A percentile compares a stretch with the other conserved stretches of the same genome.
phyloP scores from a whole-genome alignment of 2,113 vertebrate genomes.

The Cynocephalus volans region DNA sequence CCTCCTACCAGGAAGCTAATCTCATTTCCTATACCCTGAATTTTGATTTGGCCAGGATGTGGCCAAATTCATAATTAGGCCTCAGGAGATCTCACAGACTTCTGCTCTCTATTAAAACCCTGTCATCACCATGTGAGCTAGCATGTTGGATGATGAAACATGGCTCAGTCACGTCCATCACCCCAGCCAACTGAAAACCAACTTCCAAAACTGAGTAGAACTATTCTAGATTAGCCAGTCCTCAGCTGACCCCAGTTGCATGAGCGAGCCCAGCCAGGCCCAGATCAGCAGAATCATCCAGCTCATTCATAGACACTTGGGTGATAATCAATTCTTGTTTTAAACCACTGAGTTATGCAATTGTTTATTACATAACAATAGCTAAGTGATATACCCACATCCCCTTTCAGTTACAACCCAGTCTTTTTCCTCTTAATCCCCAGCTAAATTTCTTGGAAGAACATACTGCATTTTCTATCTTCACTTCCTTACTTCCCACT shows the following conservation, averaged over 20 bases:
- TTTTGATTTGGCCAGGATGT: neutral
- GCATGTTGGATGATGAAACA: neutral
- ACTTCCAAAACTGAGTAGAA: neutral
- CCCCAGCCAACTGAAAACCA: neutral
- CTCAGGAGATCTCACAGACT: neutral
- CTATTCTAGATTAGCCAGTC: neutral
- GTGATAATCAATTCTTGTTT: neutral
- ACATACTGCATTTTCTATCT: neutral
- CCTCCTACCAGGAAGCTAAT: neutral
- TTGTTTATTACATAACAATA: neutral
- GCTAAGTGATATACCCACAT: neutral
- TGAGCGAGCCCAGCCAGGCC: neutral
- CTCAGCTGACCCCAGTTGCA: neutral
- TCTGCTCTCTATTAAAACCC: neutral
- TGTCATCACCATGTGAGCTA: neutral
- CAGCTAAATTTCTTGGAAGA: neutral
- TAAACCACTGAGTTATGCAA: neutral
- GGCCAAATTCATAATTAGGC: neutral
- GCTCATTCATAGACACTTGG: neutral
- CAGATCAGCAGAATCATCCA: neutral
- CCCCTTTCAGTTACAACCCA: neutral
- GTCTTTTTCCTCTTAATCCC: neutral
- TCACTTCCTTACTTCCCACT: neutral
- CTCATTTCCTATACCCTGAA: neutral
- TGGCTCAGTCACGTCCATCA: neutral